phyloP scores from a whole-genome alignment of 2,888 invertebrate species.

The Polydrusus pterygomalis region DNA sequence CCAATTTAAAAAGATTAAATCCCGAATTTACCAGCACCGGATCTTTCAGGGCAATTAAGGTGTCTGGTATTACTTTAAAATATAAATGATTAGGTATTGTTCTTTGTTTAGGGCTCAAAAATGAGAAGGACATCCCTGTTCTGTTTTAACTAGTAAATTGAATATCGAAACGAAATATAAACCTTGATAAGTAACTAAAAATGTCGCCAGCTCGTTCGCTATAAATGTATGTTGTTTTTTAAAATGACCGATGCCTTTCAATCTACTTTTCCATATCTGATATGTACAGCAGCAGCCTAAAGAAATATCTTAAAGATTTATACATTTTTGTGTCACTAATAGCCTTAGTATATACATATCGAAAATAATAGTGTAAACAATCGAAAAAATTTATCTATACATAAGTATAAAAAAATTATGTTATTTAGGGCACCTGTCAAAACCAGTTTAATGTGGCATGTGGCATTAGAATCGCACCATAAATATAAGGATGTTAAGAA shows the following conservation, averaged over 20 bases:
- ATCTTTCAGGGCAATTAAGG: no score
- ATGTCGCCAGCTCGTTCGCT: no score
- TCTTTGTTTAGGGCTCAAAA: no score
- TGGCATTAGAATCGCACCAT: conserved; percentile 49
- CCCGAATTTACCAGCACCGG: no score
- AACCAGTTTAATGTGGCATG: conserved; percentile 47
- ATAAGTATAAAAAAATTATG: conserved; percentile 30
- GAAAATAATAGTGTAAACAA: conserved; percentile 55
- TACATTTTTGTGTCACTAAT: conserved; percentile 46
- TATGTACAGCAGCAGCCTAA: conserved; percentile 6
- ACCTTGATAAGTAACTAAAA: no score
- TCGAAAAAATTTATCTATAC: conserved; percentile 52
- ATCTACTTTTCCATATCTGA: conserved; percentile 3
- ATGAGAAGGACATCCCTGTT: no score
- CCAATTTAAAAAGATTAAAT: no score
- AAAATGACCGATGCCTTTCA: not conserved
- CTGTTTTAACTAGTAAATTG: no score
- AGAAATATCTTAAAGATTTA: not conserved
- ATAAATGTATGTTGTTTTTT: no score
- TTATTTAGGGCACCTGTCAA: conserved; percentile 35
- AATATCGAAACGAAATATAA: no score
- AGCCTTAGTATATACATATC: conserved; percentile 70
- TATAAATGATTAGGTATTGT: no score
- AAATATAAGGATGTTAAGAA: conserved; percentile 46
- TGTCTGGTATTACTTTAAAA: no score